Conservation (phyloP, 2,888 invertebrate species). For the Lepidocyrtoides sp. region DNA sequence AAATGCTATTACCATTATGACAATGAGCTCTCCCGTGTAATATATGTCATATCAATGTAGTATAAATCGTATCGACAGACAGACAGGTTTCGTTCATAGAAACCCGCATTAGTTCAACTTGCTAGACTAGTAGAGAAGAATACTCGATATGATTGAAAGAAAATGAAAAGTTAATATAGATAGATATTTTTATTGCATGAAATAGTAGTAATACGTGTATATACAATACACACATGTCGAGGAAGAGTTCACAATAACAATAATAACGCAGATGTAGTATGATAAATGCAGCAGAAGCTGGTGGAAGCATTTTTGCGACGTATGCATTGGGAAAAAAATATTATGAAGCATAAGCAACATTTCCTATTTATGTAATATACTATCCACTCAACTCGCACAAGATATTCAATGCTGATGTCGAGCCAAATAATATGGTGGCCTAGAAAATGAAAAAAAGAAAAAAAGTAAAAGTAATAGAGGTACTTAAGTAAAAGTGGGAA, state of each 20-base stretch:
- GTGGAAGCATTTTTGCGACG: not conserved
- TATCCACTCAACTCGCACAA: not conserved
- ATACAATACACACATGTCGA: not conserved
- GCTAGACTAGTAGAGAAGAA: too few species aligned
- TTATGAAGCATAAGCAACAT: slow-evolving; percentile 24
- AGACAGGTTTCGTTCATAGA: not conserved
- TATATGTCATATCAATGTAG: not conserved
- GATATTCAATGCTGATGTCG: slow-evolving; percentile 33
- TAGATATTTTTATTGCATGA: too few species aligned
- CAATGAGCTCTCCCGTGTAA: not conserved
- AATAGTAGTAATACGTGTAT: too few species aligned
- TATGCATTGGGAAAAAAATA: not conserved
- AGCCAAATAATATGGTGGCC: slow-evolving; percentile 46
- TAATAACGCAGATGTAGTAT: not conserved
- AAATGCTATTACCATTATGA: slow-evolving; percentile 18
- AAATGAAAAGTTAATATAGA: slow-evolving; percentile 32
- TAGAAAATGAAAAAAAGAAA: slow-evolving; percentile 57
- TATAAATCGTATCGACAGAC: slow-evolving; percentile 18
- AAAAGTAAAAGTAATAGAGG: slow-evolving; percentile 60
- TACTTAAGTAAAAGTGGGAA: slow-evolving; percentile 65
- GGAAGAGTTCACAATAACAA: slow-evolving; percentile 12
- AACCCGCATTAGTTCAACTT: not conserved
- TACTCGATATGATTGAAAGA: slow-evolving; percentile 7
- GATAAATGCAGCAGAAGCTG: not conserved
- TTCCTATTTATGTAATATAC: slow-evolving; percentile 11